Base-by-base conservation (phyloP, 2,113 vertebrate genomes). In the Solea solea region DNA sequence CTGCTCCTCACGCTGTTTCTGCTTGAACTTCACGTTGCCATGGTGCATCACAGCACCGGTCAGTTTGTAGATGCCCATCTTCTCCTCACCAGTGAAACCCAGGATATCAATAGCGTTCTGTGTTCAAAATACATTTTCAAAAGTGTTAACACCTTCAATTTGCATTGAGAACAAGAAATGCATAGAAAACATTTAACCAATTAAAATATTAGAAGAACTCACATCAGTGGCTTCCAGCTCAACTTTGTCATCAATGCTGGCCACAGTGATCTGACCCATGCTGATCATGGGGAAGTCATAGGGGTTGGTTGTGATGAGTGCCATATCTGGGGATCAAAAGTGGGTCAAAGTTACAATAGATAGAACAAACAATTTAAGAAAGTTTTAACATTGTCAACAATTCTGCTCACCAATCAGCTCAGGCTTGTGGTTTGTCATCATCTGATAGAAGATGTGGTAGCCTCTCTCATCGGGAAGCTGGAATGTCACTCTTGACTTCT, bases 1-100 rank as follows among this genome's bases (percentile, higher is more conserved):
- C 84, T 96, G 95, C 72, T 97, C 96, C 67, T 97, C 96, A 0
- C 96, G 88, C 79, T 97, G 96, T 83, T 95, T 97, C 82, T 96
- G 94, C 80, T 97, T 97, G 88, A 95, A 97, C 84, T 93, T 96
- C 95, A 97, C 94, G 86, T 97, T 97, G 34, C 95, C 95, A 44
- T 90, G 88, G 86, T 90, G 88, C 86, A 96, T 92, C 84, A 95
- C 96, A 82, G 95, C 95, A 76, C 95, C 91, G 25, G 91, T 92
- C 79, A 91, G 68, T 57, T 90, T 92, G 78, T 91, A 92, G 81
- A 92, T 92, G 86, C 78, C 76, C 6, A 87, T 65, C 74, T 92
- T 92, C 66, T 92, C 91, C 51, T 92, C 90, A 77, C 0, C 0
- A 11, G 0, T 86, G 82, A 92, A 92, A 66, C 91, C 91, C 72